Conservation (phyloP, 2,888 invertebrate species). For the Polyommatus iphigenia region DNA sequence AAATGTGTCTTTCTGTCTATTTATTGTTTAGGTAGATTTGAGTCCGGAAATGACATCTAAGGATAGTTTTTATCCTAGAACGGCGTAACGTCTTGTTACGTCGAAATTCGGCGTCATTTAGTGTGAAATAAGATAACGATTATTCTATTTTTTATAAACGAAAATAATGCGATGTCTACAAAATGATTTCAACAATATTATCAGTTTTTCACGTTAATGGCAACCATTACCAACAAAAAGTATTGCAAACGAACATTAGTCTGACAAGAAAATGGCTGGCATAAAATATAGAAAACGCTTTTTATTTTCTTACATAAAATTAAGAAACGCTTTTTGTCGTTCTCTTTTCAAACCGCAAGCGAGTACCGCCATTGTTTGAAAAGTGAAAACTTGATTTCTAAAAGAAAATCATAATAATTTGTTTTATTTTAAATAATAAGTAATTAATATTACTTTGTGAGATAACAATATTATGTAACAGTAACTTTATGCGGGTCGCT, state of each 20-base stretch:
- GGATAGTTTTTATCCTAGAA: too few relatives aligned
- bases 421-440: neutral
- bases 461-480: too few relatives aligned
- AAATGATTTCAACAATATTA: constrained; percentile 6
- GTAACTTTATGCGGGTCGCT: too few relatives aligned
- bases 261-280: constrained; percentile 8
- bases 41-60: too few relatives aligned
- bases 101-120: too few relatives aligned
- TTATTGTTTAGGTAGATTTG: too few relatives aligned
- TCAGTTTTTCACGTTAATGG: neutral
- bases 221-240: neutral
- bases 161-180: neutral
- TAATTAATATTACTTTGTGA: too few relatives aligned
- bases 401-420: neutral
- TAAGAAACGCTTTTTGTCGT: constrained; percentile 11
- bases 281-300: constrained; percentile 7
- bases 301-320: constrained; percentile 6
- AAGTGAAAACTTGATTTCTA: neutral
- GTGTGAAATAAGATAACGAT: neutral
- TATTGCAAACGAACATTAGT: constrained; percentile 4
- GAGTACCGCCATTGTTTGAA: neutral
- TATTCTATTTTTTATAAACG: neutral
- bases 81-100: too few relatives aligned
- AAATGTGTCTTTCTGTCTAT: too few relatives aligned
- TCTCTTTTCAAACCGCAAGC: constrained; percentile 14